These are phyloP conservation scores for Araneus ventricosus DNA, from an alignment of 1,140 invertebrate species.

Conservation along the genomic window DNA sequence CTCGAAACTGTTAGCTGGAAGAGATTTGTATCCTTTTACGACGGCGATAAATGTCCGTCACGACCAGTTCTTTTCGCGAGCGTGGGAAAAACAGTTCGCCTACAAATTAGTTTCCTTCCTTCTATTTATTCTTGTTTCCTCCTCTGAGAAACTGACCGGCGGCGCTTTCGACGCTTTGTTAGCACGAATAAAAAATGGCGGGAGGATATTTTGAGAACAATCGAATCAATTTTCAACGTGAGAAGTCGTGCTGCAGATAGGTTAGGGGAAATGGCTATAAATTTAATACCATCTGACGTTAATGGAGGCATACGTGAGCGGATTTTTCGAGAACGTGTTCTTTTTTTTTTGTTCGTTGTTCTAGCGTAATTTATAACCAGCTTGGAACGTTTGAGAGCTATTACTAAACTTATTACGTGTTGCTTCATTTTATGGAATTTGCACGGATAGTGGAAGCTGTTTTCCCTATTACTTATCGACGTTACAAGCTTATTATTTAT, in stretches of 20 bases:
- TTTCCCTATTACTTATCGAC: neutral
- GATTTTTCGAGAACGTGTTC: conserved; percentile 36
- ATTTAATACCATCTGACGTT: conserved; percentile 65
- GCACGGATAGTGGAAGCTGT: neutral
- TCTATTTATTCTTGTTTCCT: conserved; percentile 24
- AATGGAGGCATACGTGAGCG: conserved; percentile 43
- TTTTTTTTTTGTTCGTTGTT: neutral
- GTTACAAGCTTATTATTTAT: conserved; percentile 15
- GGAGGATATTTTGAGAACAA: conserved; percentile 57
- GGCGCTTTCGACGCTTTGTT: conserved; percentile 47
- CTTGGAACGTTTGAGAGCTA: conserved; percentile 16
- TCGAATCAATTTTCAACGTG: conserved; percentile 69
- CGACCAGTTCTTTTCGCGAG: conserved; percentile 44
- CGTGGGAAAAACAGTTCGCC: conserved; percentile 67
- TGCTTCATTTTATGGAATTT: conserved; percentile 23
- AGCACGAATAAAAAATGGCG: neutral
- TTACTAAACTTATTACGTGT: conserved; percentile 23
- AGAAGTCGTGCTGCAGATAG: conserved; percentile 63
- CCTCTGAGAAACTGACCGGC: conserved; percentile 48
- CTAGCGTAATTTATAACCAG: conserved; percentile 39
- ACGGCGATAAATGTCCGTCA: conserved; percentile 63
- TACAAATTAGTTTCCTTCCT: conserved; percentile 67
- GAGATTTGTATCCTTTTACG: conserved; percentile 63
- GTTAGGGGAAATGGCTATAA: conserved; percentile 63
- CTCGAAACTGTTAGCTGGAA: conserved; percentile 21